Evolutionary conservation across 2,797 vertebrate genomes (phyloP).

Genomic region (Gambelia wislizenii): DNA sequence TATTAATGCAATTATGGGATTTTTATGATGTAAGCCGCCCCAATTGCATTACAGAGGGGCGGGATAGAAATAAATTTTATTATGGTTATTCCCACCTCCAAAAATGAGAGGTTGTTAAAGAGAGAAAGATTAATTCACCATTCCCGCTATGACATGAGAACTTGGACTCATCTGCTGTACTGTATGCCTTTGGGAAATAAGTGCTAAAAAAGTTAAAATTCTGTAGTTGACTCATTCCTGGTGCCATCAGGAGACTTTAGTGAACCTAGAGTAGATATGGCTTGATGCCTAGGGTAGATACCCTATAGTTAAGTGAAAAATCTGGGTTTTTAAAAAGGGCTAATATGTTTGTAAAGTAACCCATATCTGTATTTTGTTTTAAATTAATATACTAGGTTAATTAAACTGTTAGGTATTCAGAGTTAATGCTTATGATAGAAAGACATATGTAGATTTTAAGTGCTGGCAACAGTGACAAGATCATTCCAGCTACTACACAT

Average conservation of each 20-base stretch:
- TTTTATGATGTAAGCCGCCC: too few relatives aligned
- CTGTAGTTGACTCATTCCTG: background rate
- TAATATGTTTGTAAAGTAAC: background rate
- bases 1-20: too few relatives aligned
- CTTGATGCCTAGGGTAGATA: background rate
- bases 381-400: background rate
- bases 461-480: background rate
- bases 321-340: background rate
- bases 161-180: background rate
- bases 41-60: too few relatives aligned
- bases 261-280: background rate
- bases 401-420: background rate
- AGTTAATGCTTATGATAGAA: background rate
- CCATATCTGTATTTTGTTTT: background rate
- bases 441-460: background rate
- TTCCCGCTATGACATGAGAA: background rate
- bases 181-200: background rate
- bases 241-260: background rate
- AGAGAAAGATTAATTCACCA: background rate
- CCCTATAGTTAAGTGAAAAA: background rate
- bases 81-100: rapidly evolving
- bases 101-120: background rate
- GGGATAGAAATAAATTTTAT: too few relatives aligned
- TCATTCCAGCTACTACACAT: background rate
- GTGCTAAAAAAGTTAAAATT: background rate